phyloP scores from a whole-genome alignment of 2,113 vertebrate species.

The Triplophysa rosa region DNA sequence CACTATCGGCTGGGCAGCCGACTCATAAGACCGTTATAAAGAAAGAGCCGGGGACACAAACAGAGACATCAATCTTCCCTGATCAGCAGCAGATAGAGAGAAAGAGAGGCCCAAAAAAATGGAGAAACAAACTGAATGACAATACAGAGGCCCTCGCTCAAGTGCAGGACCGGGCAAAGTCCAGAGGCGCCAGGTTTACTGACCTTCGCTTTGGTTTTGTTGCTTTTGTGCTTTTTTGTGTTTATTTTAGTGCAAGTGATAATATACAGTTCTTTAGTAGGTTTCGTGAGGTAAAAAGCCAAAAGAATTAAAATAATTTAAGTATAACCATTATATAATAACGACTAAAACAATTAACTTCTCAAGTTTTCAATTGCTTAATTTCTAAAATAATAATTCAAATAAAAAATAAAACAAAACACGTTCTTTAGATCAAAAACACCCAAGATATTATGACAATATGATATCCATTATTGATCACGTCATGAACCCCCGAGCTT shows the following conservation, averaged over 20 bases:
- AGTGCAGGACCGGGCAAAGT: conserved; percentile 43
- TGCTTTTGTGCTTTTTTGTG: background rate
- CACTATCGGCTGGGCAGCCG: conserved; percentile 53
- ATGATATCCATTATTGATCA: conserved; percentile 6
- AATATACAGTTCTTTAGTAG: background rate
- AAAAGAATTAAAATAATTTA: background rate
- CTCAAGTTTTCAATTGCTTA: background rate
- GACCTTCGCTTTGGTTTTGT: conserved; percentile 42
- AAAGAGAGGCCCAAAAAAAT: conserved; percentile 56
- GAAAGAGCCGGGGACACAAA: conserved; percentile 58
- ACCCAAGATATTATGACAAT: background rate
- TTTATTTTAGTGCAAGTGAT: background rate
- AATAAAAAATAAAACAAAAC: background rate
- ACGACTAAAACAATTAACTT: too few relatives aligned
- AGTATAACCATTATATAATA: background rate
- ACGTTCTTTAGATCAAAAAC: background rate
- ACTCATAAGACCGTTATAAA: conserved; percentile 61
- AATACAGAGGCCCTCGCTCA: conserved; percentile 52
- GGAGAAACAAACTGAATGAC: conserved; percentile 63
- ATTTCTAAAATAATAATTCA: background rate
- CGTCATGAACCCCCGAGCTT: conserved; percentile 16
- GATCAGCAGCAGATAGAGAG: conserved; percentile 63
- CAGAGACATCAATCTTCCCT: conserved; percentile 65
- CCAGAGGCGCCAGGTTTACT: conserved; percentile 24
- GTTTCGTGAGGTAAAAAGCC: background rate